Conservation (phyloP, 2,113 vertebrate genomes). For the Urocynchramus pylzowi region DNA sequence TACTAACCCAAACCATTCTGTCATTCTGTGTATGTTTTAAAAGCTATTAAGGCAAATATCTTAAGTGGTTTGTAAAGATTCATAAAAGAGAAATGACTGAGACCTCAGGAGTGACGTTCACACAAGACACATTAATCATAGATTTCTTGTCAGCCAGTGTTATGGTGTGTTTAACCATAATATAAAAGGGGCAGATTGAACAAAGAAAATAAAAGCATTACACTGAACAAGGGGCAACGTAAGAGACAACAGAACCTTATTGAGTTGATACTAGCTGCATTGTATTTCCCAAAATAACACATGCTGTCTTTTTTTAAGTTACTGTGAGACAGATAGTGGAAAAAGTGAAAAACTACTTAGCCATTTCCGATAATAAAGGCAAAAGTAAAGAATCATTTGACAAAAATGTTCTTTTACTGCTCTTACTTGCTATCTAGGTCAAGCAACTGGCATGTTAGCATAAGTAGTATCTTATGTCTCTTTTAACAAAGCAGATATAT, state of each 20-base stretch:
- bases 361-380: not conserved
- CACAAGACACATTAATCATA: slow-evolving; percentile 47
- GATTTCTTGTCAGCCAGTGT: slow-evolving; percentile 45
- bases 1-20: not conserved
- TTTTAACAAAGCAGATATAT: not conserved
- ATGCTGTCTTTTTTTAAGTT: not conserved
- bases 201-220: not conserved
- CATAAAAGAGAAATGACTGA: not conserved
- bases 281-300: not conserved
- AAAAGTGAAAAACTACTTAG: not conserved
- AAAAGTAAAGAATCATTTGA: not conserved
- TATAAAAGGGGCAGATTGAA: not conserved
- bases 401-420: not conserved
- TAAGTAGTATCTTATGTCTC: not conserved
- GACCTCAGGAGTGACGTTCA: not conserved
- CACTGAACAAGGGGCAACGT: not conserved
- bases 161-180: not conserved
- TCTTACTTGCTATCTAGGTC: not conserved
- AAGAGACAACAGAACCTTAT: not conserved
- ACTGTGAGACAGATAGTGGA: not conserved
- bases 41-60: not conserved
- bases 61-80: not conserved
- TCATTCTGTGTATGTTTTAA: not conserved
- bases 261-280: not conserved
- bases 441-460: not conserved